Evolutionary conservation across 2,113 vertebrate species (phyloP).

Genomic region (Tachycineta bicolor): DNA sequence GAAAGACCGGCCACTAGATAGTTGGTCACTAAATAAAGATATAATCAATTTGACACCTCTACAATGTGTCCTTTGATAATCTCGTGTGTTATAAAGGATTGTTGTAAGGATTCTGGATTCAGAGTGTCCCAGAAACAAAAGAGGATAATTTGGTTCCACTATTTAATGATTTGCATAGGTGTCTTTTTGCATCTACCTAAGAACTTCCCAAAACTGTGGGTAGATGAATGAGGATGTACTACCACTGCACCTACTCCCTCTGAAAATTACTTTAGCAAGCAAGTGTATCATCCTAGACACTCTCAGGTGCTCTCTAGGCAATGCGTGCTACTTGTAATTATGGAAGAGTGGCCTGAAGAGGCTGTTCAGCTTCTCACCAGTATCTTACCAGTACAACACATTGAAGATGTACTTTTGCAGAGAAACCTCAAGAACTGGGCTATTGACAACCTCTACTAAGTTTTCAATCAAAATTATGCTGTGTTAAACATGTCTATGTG

Average conservation of each 20-base stretch:
- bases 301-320: neutral
- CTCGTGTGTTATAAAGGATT: neutral
- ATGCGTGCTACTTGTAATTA: neutral
- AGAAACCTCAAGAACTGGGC: neutral
- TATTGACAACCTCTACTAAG: neutral
- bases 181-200: neutral
- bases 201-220: neutral
- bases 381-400: neutral
- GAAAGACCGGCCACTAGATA: neutral
- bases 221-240: neutral
- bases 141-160: accelerated
- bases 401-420: neutral
- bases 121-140: neutral
- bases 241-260: neutral
- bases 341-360: accelerated
- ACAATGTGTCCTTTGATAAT: neutral
- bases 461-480: neutral
- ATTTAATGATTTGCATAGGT: neutral
- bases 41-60: neutral
- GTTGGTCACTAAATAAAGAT: neutral
- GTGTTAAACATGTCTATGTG: neutral
- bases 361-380: neutral
- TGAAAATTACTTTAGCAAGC: neutral
- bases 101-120: neutral
- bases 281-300: neutral